A percentile compares a stretch with the other conserved stretches of the same genome.
Evolutionary conservation across 2,888 invertebrate genomes (phyloP).

Genomic region (Leptinotarsa tumamoca): DNA sequence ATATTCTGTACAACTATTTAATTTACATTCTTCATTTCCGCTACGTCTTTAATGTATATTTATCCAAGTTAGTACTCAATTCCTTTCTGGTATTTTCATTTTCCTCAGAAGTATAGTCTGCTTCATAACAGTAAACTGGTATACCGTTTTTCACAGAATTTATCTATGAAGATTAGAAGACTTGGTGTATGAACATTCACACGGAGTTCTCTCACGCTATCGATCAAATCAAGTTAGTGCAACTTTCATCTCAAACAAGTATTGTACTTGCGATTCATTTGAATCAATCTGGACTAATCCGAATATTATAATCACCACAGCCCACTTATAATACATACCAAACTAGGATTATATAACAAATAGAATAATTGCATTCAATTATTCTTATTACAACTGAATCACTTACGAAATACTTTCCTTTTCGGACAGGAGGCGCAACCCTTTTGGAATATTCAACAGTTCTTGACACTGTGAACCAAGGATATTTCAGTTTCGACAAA

Average conservation of each 20-base stretch:
- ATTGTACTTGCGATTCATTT: no score
- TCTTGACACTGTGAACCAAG: constrained; percentile 21
- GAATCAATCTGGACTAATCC: neutral
- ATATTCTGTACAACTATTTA: no score
- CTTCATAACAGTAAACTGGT: neutral
- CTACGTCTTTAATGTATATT: no score
- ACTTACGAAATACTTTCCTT: constrained; percentile 40
- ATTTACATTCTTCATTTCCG: no score
- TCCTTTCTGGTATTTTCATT: neutral
- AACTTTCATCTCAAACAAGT: no score
- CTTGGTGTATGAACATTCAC: no score
- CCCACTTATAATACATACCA: neutral
- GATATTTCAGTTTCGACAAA: constrained; percentile 11
- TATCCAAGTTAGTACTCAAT: no score
- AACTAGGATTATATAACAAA: constrained; percentile 27
- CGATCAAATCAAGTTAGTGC: no score
- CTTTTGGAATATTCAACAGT: constrained; percentile 40
- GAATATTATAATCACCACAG: neutral
- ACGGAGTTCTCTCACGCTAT: no score
- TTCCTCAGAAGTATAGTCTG: neutral
- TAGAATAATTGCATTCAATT: constrained; percentile 30
- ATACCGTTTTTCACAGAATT: neutral
- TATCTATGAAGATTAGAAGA: neutral
- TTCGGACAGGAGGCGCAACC: constrained; percentile 38
- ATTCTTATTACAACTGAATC: constrained; percentile 33